Conservation (phyloP, 1,140 invertebrate genomes). For the Meloidogyne floridensis region DNA sequence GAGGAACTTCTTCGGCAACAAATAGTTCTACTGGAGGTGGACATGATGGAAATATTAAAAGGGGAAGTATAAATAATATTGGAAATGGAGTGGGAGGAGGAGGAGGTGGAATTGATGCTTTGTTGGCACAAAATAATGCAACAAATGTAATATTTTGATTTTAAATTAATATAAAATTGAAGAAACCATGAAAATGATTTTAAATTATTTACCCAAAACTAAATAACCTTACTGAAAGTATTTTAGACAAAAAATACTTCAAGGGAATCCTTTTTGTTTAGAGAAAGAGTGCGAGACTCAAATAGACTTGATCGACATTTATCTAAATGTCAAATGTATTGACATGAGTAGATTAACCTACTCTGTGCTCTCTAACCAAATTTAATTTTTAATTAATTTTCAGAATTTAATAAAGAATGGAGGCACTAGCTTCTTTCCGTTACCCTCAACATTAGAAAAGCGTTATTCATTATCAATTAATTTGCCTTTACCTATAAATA, state of each 20-base stretch:
- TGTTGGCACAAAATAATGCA: background rate
- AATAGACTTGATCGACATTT: too few species aligned
- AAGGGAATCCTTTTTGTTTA: too few species aligned
- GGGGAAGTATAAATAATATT: slow-evolving; percentile 2
- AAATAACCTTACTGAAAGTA: too few species aligned
- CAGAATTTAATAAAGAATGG: slow-evolving; percentile 1
- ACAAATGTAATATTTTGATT: background rate
- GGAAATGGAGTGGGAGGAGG: background rate
- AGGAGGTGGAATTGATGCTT: background rate
- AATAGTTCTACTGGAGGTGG: background rate
- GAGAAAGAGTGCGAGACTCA: too few species aligned
- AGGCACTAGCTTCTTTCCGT: background rate
- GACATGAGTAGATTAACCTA: too few species aligned
- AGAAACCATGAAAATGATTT: background rate
- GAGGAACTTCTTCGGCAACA: slow-evolving; percentile 5
- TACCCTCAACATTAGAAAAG: background rate
- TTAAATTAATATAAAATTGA: background rate
- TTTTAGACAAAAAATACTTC: too few species aligned
- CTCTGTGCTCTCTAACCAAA: too few species aligned
- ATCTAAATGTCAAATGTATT: too few species aligned
- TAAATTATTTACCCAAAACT: too few species aligned
- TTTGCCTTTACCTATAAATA: slow-evolving; percentile 16
- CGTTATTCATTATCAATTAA: slow-evolving; percentile 12
- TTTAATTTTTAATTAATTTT: background rate
- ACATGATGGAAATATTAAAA: slow-evolving; percentile 1